Percentiles rank a stretch among this genome's conserved stretches.
Conservation (phyloP, 2,888 invertebrate species). For the Salticus scenicus region DNA sequence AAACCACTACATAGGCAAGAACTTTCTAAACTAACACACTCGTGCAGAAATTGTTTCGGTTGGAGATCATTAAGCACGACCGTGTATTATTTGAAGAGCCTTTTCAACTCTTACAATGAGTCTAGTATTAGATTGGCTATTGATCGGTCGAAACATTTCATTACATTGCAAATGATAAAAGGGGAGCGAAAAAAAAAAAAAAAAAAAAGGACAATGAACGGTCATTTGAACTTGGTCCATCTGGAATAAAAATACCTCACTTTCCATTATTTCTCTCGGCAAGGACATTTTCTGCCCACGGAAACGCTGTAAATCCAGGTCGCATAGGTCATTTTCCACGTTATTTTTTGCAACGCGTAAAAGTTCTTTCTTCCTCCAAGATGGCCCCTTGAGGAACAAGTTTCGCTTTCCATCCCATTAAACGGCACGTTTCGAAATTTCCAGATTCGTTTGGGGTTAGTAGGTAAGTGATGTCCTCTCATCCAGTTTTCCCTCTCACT, state of each 20-base stretch:
- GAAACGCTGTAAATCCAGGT: constrained; percentile 22
- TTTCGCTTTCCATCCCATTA: background rate
- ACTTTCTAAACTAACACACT: too few species aligned
- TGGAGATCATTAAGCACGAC: too few species aligned
- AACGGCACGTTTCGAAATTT: constrained; percentile 17
- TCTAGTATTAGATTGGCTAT: too few species aligned
- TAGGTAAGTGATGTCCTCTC: constrained; percentile 48
- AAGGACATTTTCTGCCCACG: constrained; percentile 17
- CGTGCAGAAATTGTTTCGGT: too few species aligned
- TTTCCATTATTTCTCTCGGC: constrained; percentile 24
- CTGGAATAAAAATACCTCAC: constrained; percentile 2
- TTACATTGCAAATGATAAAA: too few species aligned
- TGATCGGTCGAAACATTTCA: too few species aligned
- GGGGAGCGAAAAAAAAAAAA: too few species aligned
- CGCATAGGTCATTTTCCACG: too few species aligned
- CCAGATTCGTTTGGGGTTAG: constrained; percentile 47
- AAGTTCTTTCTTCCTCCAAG: background rate
- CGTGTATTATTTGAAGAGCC: too few species aligned
- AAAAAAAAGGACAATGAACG: background rate
- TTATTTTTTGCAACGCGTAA: background rate
- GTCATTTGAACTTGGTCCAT: background rate
- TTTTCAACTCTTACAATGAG: too few species aligned
- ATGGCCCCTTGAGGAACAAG: constrained; percentile 1
- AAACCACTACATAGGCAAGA: too few species aligned
- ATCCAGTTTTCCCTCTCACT: background rate